Evolutionary conservation across 2,113 vertebrate genomes (phyloP), one percentile per base, ranked within the genome.

Genomic region (Plectropomus leopardus): DNA sequence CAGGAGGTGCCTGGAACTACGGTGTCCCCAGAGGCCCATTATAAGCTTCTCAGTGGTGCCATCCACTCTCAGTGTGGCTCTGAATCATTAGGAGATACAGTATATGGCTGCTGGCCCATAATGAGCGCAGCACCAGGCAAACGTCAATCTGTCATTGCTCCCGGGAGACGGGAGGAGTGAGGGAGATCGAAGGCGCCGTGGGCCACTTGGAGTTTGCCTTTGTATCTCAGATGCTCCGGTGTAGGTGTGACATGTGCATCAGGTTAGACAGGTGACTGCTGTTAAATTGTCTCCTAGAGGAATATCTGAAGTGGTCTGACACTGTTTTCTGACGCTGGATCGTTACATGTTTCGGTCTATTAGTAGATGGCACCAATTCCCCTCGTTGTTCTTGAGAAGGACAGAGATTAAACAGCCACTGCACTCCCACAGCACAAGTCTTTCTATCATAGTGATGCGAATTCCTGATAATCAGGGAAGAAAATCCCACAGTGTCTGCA

Each of bases 11-110:
- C 63, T 72, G 34, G 75, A 79, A 73, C 72, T 70, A 67, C 7
- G 21, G 48, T 23, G 15, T 86, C 88, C 65, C 86, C 54, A 61
- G 85, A 87, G 89, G 79, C 83, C 81, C 78, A 87, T 90, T 92
- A 86, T 74, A 58, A 58, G 55, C 28, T 67, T 67, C 68, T 86
- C 70, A 72, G 54, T 54, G 67, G 63, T 73, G 67, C 78, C 82
- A 78, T 78, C 70, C 51, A 47, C 70, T 72, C 58, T 69, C 42
- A 57, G 42, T 54, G 75, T 66, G 54, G 55, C 80, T 75, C 28
- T 57, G 69, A 76, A 83, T 88, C 86, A 89, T 85, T 83, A 77
- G 70, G 66, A 77, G 23, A 80, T 80, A 40, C 36, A 10, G 36
- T 40, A 66, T 86, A 76, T 60, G 66, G 63, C 72, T 80, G 57